phyloP scores from a whole-genome alignment of 1,140 invertebrate genomes.

The Radopholus similis region DNA sequence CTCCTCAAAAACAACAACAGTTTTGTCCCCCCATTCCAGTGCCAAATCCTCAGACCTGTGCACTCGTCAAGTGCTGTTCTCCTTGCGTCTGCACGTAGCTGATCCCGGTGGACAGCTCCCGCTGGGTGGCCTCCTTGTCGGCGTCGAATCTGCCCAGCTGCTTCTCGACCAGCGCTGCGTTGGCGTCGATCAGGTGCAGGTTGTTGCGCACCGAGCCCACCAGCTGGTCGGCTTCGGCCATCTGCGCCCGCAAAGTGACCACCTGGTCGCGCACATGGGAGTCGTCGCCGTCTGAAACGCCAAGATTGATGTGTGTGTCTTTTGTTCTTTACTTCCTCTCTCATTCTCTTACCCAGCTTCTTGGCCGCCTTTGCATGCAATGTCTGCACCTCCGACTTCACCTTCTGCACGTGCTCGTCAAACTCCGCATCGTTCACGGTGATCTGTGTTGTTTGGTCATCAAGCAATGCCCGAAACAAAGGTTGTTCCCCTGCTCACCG shows the following conservation, averaged over 20 bases:
- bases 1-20: not conserved
- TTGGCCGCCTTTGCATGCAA: slow-evolving; percentile 41
- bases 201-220: slow-evolving; percentile 40
- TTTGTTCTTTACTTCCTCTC: not conserved
- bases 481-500: slow-evolving; percentile 35
- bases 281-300: slow-evolving; percentile 44
- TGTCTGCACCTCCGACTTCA: slow-evolving; percentile 37
- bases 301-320: slow-evolving; percentile 13
- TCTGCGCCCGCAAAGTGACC: slow-evolving; percentile 34
- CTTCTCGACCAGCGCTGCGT: slow-evolving; percentile 23
- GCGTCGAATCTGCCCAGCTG: slow-evolving; percentile 39
- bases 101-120: slow-evolving; percentile 46
- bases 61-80: slow-evolving; percentile 36
- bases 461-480: not conserved
- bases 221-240: slow-evolving; percentile 31
- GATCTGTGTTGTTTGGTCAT: too few relatives aligned
- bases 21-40: not conserved
- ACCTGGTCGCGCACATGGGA: slow-evolving; percentile 42
- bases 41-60: not conserved
- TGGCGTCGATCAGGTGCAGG: slow-evolving; percentile 42
- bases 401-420: slow-evolving; percentile 46
- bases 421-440: slow-evolving; percentile 51
- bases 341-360: slow-evolving; percentile 45
- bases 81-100: slow-evolving; percentile 54
- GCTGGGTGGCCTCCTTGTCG: slow-evolving; percentile 26